Base-by-base conservation (phyloP, 2,797 vertebrate genomes). In the Botia kubotai region DNA sequence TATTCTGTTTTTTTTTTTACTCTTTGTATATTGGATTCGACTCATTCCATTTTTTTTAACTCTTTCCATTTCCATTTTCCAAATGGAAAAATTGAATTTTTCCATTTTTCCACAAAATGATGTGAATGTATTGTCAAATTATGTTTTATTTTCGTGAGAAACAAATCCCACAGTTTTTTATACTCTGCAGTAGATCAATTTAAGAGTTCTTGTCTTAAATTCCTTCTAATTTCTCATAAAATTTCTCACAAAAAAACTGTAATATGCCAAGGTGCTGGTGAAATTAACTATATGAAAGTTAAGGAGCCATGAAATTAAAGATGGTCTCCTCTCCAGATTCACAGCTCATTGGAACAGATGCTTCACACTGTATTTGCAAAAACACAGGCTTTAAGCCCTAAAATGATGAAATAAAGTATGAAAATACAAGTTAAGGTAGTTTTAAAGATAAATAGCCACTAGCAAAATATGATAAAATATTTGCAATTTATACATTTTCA, bases 281-380 rank as follows among this genome's bases (percentile, higher is more conserved):
- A 90, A 93, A 93, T 93, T 89, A 93, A 90, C 84, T 90, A 85
- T 91, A 88, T 89, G 90, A 89, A 91, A 93, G 87, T 90, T 93
- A 93, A 86, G 84, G 88, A 88, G 90, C 89, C 91, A 90, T 93
- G 92, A 93, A 93, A 93, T 93, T 91, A 91, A 92, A 90, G 88
- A 86, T 66, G 86, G 81, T 90, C 87, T 83, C 79, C 67, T 83
- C 84, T 88, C 88, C 84, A 86, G 75, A 85, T 87, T 77, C 86
- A 71, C 82, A 74, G 52, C 46, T 84, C 74, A 85, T 85, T 80
- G 67, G 74, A 46, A 86, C 85, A 86, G n/a, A 84, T 58, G 14
- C 77, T 13, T 79, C 7, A 23, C 3, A 58, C 55, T 39, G 82
- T 77, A 70, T 83, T 87, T 83, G 75, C 82, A 83, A 81, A 81